Evolutionary conservation across 2,113 vertebrate genomes (phyloP), one percentile per base, ranked within the genome.

Genomic region (Aptenodytes forsteri): DNA sequence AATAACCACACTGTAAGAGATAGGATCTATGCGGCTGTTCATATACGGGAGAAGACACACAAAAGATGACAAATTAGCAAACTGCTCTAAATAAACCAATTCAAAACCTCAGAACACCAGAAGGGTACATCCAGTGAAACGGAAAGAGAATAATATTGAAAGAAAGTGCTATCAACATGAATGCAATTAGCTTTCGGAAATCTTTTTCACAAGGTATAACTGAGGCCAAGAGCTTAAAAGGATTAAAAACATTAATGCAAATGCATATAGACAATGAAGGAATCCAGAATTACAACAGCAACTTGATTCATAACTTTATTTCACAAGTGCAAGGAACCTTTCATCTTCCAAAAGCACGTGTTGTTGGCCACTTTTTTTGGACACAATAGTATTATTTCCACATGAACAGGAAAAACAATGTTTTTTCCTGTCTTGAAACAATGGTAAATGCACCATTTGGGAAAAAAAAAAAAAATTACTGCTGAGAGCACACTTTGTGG

Each of bases 181-280:
- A 64, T 40, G 12, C 14, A 90, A 94, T 88, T 54, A 88, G 66
- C 27, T 82, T 79, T 67, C 66, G 30, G 38, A 95, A 95, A 90
- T 85, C 40, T 89, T 93, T 76, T 55, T 82, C 61, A 84, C 65
- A 76, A 93, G 49, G 21, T 86, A 38, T 61, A 87, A 83, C 67
- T n/a, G 54, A 92, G 58, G 84, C 58, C 85, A 94, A 88, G 58
- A 73, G 75, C 40, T 94, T 95, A 88, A 93, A 91, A 91, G 49
- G 40, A 91, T 90, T 91, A 85, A 76, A 83, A 89, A 72, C 69
- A 77, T 38, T 87, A 91, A 80, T 54, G 30, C 21, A 90, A 93
- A 90, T 20, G 18, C 23, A 27, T 32, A 40, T 9, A 94, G 56
- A 49, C 87, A 85, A 87, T 34, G 49, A 94, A 56, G 11, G 40